A percentile compares a stretch with the other conserved stretches of the same genome.
phyloP scores from a whole-genome alignment of 2,113 vertebrate species.

The Cyrtonyx montezumae region DNA sequence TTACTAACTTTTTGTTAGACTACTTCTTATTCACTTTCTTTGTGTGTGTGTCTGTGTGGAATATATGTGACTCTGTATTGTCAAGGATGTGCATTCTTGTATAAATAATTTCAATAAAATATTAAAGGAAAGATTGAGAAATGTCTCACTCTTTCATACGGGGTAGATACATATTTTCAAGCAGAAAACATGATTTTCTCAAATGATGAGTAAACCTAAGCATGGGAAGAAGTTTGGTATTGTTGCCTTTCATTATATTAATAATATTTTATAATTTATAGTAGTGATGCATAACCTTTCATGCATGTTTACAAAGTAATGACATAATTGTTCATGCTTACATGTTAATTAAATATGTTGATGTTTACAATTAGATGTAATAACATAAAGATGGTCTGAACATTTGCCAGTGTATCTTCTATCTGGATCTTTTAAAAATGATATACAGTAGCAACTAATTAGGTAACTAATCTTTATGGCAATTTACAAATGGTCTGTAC shows the following conservation, averaged over 20 bases:
- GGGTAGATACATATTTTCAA: not conserved
- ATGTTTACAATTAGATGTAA: conserved; percentile 55
- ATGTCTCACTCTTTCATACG: not conserved
- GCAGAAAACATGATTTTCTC: not conserved
- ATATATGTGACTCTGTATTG: not conserved
- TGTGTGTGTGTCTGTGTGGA: not conserved
- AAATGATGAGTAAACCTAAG: not conserved
- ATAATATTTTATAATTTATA: conserved; percentile 13
- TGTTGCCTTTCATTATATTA: conserved; percentile 27
- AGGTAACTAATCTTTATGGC: conserved; percentile 12
- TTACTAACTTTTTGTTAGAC: not conserved
- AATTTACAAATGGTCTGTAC: not conserved
- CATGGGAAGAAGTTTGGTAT: not conserved
- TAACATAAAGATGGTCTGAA: conserved; percentile 66
- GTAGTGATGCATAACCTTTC: conserved; percentile 48
- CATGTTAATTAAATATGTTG: conserved; percentile 65
- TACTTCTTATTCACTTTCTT: not conserved
- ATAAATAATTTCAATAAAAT: not conserved
- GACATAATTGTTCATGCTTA: conserved; percentile 57
- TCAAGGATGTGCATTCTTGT: not conserved
- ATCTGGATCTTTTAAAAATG: conserved; percentile 23
- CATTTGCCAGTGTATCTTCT: conserved; percentile 53
- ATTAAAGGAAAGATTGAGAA: not conserved
- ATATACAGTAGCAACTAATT: conserved; percentile 43
- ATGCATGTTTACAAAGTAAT: conserved; percentile 56